Evolutionary conservation across 2,888 invertebrate genomes (phyloP).

Genomic region (Phragmatobia fuliginosa): DNA sequence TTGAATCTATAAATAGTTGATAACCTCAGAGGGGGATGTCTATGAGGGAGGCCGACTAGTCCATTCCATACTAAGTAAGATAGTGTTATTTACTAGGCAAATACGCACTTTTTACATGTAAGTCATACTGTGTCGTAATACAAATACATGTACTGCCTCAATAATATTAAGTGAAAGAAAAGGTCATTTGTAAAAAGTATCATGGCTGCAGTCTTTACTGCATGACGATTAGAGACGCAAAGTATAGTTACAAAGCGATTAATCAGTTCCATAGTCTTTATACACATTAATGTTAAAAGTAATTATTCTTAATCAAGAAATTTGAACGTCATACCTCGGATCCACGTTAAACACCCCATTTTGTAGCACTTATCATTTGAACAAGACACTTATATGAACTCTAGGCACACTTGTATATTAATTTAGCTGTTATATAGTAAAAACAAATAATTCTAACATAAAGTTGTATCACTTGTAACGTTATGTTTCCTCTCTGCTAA

Average conservation of each 20-base stretch:
- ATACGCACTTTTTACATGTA: slow-evolving; percentile 27
- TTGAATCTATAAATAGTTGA: slow-evolving; percentile 45
- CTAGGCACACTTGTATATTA: slow-evolving; percentile 32
- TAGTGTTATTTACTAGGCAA: slow-evolving; percentile 27
- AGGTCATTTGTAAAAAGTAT: slow-evolving; percentile 31
- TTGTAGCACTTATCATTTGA: slow-evolving; percentile 63
- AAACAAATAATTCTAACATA: slow-evolving; percentile 23
- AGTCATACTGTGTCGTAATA: slow-evolving; percentile 40
- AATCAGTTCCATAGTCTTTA: slow-evolving; percentile 27
- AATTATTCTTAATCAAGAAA: slow-evolving; percentile 48
- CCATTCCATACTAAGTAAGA: slow-evolving; percentile 22
- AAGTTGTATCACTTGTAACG: slow-evolving; percentile 12
- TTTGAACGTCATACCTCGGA: slow-evolving; percentile 78
- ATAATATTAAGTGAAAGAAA: slow-evolving; percentile 41
- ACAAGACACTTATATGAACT: slow-evolving; percentile 33
- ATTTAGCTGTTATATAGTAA: slow-evolving; percentile 25
- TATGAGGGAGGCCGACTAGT: slow-evolving; percentile 45
- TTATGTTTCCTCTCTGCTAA: slow-evolving; percentile 36
- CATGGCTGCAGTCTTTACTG: slow-evolving; percentile 7
- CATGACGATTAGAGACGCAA: neutral
- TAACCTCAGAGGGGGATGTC: slow-evolving; percentile 42
- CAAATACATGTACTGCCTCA: slow-evolving; percentile 35
- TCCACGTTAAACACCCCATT: slow-evolving; percentile 82
- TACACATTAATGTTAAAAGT: slow-evolving; percentile 30
- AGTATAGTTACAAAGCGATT: slow-evolving; percentile 24